A percentile compares a stretch with the other conserved stretches of the same genome.
phyloP scores from a whole-genome alignment of 2,113 vertebrate species.

The Aix galericulata region DNA sequence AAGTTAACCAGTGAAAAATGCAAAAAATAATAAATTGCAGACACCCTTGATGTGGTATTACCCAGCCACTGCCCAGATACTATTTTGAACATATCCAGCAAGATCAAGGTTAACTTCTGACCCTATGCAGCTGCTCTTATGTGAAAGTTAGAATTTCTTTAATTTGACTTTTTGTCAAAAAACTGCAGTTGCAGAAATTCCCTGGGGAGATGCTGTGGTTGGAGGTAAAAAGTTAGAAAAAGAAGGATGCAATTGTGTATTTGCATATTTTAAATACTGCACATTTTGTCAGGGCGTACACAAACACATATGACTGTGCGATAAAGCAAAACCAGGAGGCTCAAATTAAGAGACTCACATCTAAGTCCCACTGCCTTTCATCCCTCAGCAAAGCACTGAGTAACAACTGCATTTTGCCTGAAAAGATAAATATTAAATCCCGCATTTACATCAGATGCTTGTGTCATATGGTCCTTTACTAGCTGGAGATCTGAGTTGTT shows the following conservation, averaged over 20 bases:
- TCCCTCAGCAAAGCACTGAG: background rate
- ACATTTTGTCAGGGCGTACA: background rate
- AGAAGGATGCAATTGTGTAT: background rate
- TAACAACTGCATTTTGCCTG: background rate
- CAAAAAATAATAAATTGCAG: background rate
- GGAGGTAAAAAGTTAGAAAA: background rate
- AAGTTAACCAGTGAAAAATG: background rate
- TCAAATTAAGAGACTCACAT: background rate
- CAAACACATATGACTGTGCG: fast-evolving
- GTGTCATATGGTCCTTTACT: background rate
- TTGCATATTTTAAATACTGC: background rate
- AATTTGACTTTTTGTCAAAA: background rate
- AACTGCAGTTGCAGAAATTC: background rate
- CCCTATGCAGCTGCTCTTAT: background rate
- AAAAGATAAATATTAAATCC: background rate
- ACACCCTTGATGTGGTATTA: background rate
- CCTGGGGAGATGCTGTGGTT: background rate
- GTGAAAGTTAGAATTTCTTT: background rate
- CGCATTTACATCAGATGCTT: background rate
- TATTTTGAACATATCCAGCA: background rate
- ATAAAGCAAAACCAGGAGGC: background rate
- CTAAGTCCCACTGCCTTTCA: background rate
- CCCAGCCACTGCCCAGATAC: background rate
- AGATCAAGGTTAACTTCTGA: background rate
- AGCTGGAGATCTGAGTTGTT: background rate